Conservation (phyloP, 2,888 invertebrate genomes). For the Falcaria lacertinaria region DNA sequence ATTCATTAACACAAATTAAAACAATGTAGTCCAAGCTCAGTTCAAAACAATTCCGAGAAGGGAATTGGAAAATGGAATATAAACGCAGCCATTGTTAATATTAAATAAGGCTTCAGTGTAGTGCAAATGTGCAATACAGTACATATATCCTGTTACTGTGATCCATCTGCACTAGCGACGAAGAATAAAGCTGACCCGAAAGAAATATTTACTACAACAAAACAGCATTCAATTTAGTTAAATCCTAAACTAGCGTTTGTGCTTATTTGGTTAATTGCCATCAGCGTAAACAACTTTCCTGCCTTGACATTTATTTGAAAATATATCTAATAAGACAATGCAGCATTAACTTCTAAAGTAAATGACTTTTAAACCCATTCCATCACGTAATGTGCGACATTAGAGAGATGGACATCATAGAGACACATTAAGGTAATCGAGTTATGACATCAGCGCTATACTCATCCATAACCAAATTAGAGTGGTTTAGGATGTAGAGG, state of each 20-base stretch:
- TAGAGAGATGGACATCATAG: background rate
- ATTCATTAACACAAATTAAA: slow-evolving; percentile 10
- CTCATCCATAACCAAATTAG: slow-evolving; percentile 1
- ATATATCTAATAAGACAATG: slow-evolving; percentile 8
- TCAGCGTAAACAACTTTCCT: no score
- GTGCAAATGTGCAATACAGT: slow-evolving; percentile 3
- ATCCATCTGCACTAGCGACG: slow-evolving; percentile 22
- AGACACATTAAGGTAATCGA: background rate
- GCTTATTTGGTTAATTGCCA: no score
- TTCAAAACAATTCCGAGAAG: slow-evolving; percentile 24
- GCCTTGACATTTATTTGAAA: background rate
- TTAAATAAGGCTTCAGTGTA: slow-evolving; percentile 26
- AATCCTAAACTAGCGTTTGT: no score
- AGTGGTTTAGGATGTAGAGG: slow-evolving; percentile 16
- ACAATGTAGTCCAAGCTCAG: slow-evolving; percentile 24
- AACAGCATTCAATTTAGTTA: no score
- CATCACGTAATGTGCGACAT: background rate
- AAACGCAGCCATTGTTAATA: slow-evolving; percentile 31
- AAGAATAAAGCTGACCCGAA: slow-evolving; percentile 18
- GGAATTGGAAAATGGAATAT: slow-evolving; percentile 26
- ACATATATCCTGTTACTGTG: slow-evolving; percentile 13
- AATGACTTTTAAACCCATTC: background rate
- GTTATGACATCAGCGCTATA: slow-evolving; percentile 4
- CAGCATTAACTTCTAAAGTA: slow-evolving; percentile 8
- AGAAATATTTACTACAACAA: no score